Evolutionary conservation across 2,888 invertebrate species (phyloP).

Genomic region (Gryllus longicercus): DNA sequence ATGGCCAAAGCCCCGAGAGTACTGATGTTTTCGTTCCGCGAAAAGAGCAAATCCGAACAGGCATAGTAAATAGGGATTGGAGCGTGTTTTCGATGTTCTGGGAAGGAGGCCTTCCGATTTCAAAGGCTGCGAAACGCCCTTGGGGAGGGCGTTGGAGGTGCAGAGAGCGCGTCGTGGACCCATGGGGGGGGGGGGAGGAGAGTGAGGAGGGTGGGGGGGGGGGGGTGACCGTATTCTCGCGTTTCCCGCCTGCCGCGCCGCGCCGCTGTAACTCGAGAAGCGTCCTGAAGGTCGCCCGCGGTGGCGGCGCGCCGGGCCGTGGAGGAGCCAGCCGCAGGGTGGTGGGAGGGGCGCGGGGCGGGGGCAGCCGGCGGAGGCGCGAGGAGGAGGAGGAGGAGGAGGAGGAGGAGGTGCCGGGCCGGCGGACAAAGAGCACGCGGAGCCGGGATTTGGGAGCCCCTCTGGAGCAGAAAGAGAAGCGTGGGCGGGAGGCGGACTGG

Average conservation of each 20-base stretch:
- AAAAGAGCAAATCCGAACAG: too few species aligned
- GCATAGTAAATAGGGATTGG: too few species aligned
- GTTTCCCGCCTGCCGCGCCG: background rate
- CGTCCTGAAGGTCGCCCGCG: background rate
- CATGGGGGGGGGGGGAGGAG: too few species aligned
- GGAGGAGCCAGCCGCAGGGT: background rate
- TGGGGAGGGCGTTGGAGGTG: too few species aligned
- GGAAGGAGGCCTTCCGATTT: too few species aligned
- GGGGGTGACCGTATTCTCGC: background rate
- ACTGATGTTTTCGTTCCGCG: too few species aligned
- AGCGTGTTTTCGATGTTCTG: too few species aligned
- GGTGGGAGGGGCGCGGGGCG: background rate
- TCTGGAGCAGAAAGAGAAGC: background rate
- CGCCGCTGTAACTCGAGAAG: background rate
- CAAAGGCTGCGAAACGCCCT: too few species aligned
- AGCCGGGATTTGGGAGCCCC: background rate
- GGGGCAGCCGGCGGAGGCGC: background rate
- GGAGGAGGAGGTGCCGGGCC: background rate
- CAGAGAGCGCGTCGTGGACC: too few species aligned
- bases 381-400: background rate
- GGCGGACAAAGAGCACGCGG: too few species aligned
- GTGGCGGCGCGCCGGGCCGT: background rate
- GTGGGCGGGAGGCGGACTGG: background rate
- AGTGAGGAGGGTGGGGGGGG: too few species aligned
- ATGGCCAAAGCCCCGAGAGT: too few species aligned